Conservation (phyloP, 92 coral and sea anemone genomes). For the Porites divaricata region DNA sequence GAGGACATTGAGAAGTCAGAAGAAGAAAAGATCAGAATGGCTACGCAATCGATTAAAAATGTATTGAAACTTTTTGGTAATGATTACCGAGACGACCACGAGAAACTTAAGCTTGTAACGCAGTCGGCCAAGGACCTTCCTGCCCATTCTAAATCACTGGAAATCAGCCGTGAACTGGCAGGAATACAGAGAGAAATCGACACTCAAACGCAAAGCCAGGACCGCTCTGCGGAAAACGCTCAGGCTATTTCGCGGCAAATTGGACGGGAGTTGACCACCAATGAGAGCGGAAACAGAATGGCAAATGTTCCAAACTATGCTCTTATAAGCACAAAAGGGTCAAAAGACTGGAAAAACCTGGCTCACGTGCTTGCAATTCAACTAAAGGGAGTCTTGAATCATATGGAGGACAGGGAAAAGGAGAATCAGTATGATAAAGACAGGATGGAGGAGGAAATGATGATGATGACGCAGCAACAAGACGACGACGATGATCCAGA, state of each 20-base stretch:
- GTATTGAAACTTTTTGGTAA: conserved; percentile 24
- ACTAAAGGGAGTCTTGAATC: conserved; percentile 46
- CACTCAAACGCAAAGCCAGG: conserved; percentile 25
- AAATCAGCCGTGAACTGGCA: neutral
- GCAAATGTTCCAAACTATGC: conserved; percentile 22
- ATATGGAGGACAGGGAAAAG: conserved; percentile 58
- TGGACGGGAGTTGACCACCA: neutral
- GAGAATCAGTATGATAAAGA: conserved; percentile 49
- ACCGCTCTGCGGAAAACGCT: conserved; percentile 23
- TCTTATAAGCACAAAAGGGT: conserved; percentile 28
- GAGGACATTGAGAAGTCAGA: conserved; percentile 20
- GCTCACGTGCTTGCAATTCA: conserved; percentile 59
- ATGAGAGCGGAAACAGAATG: neutral
- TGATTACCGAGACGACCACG: conserved; percentile 2
- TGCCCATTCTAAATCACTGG: conserved; percentile 33
- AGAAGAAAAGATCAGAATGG: conserved; percentile 41
- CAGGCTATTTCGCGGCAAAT: conserved; percentile 28
- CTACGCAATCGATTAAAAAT: conserved; percentile 33
- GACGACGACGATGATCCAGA: conserved; percentile 32
- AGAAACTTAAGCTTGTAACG: neutral
- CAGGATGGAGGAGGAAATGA: conserved; percentile 36
- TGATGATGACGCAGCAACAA: conserved; percentile 24
- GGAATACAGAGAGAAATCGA: conserved; percentile 12
- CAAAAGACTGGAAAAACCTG: conserved; percentile 51
- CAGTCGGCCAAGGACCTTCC: conserved; percentile 27